These are phyloP conservation scores for Scaptomyza graminum DNA, from an alignment of 1,140 invertebrate genomes.

Conservation along the genomic window DNA sequence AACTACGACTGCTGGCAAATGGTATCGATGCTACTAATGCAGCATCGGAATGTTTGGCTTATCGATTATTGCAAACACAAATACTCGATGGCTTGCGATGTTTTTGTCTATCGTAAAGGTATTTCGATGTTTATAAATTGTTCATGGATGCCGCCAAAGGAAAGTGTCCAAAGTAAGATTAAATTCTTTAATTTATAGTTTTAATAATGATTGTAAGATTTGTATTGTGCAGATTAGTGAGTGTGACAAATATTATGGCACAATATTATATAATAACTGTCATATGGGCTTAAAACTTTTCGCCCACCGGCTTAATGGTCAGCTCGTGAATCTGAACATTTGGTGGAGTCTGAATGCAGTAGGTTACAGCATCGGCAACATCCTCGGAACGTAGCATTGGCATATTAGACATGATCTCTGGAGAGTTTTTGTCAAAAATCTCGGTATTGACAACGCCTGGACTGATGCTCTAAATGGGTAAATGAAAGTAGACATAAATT, in stretches of 20 bases:
- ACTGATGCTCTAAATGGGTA: constrained; percentile 85
- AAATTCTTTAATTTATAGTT: too few species aligned
- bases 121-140: not conserved
- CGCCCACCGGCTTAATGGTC: constrained; percentile 62
- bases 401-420: constrained; percentile 30
- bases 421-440: constrained; percentile 53
- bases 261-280: not conserved
- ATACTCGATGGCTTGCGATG: constrained; percentile 6
- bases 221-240: too few species aligned
- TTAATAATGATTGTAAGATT: too few species aligned
- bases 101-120: not conserved
- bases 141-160: too few species aligned
- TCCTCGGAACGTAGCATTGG: constrained; percentile 84
- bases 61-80: constrained; percentile 6
- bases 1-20: constrained; percentile 70
- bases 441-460: constrained; percentile 86
- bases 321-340: constrained; percentile 84
- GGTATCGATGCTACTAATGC: constrained; percentile 30
- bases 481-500: not conserved
- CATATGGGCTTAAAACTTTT: constrained; percentile 47
- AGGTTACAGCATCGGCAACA: constrained; percentile 86
- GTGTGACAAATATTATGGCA: too few species aligned
- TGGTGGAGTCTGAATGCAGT: constrained; percentile 86
- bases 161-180: too few species aligned
- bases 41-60: not conserved